Evolutionary conservation across 2,797 vertebrate species (phyloP).

Genomic region (Hephaestus fuliginosus): DNA sequence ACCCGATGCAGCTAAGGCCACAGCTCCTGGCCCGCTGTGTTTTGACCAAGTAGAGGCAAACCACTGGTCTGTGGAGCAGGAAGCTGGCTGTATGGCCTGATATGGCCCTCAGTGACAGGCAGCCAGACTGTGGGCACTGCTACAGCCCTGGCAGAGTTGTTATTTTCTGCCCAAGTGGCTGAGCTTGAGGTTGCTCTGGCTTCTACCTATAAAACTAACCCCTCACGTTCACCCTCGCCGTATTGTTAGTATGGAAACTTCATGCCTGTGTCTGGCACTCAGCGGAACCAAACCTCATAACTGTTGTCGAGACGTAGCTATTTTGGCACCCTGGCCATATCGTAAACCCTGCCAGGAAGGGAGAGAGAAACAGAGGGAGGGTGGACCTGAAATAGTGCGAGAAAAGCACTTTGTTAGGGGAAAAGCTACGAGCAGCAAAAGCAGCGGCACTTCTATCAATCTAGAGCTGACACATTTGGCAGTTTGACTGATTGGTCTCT

Average conservation of each 20-base stretch:
- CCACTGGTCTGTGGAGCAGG: slow-evolving; percentile 77
- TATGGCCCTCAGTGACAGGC: slow-evolving; percentile 77
- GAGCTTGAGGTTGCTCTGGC: slow-evolving; percentile 17
- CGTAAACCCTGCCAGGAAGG: slow-evolving; percentile 47
- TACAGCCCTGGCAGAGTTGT: slow-evolving; percentile 53
- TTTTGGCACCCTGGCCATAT: slow-evolving; percentile 32
- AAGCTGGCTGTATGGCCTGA: slow-evolving; percentile 78
- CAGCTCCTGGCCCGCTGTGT: slow-evolving; percentile 70
- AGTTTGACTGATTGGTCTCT: background rate
- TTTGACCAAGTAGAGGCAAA: slow-evolving; percentile 88
- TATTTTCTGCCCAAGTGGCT: slow-evolving; percentile 44
- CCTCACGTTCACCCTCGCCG: background rate
- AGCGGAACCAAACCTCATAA: slow-evolving; percentile 32
- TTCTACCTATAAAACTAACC: slow-evolving; percentile 33
- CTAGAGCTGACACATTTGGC: background rate
- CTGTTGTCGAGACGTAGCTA: slow-evolving; percentile 25
- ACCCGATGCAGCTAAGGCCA: slow-evolving; percentile 73
- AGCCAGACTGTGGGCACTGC: slow-evolving; percentile 68
- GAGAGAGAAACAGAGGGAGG: slow-evolving; percentile 18
- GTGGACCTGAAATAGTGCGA: slow-evolving; percentile 12
- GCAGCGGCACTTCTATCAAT: background rate
- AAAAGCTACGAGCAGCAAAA: background rate
- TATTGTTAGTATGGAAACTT: slow-evolving; percentile 22
- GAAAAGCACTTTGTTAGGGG: slow-evolving; percentile 9
- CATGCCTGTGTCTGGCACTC: slow-evolving; percentile 12